Evolutionary conservation across 2,797 vertebrate species (phyloP).

Genomic region (Taeniopygia guttata): DNA sequence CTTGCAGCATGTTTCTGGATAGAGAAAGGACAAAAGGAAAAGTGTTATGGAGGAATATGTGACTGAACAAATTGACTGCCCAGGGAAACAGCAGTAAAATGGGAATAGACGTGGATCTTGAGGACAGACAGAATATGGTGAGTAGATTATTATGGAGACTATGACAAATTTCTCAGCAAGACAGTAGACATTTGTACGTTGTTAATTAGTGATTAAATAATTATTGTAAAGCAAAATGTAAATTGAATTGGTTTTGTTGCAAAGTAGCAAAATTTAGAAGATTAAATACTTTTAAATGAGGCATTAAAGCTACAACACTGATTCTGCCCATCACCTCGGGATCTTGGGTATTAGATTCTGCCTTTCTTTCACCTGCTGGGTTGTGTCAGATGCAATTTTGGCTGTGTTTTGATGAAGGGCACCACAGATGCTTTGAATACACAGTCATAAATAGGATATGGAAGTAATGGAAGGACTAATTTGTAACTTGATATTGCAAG

Average conservation of each 20-base stretch:
- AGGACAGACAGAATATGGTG: background rate
- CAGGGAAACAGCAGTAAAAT: background rate
- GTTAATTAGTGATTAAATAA: background rate
- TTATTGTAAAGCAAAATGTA: background rate
- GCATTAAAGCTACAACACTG: background rate
- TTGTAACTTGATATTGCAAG: background rate
- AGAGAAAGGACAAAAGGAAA: background rate
- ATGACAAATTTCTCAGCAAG: background rate
- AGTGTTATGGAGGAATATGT: background rate
- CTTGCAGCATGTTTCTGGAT: background rate
- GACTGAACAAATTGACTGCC: background rate
- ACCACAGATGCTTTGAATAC: background rate
- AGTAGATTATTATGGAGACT: background rate
- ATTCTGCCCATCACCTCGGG: background rate
- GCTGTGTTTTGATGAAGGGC: background rate
- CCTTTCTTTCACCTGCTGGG: background rate
- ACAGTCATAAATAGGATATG: background rate
- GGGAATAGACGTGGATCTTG: background rate
- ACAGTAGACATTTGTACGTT: background rate
- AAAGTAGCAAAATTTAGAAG: background rate
- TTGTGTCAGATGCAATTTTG: background rate
- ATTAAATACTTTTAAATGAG: background rate
- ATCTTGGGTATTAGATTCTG: background rate
- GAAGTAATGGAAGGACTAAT: background rate
- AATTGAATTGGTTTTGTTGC: background rate